Conservation (phyloP, 1,140 invertebrate species). For the Drosophila gunungcola region DNA sequence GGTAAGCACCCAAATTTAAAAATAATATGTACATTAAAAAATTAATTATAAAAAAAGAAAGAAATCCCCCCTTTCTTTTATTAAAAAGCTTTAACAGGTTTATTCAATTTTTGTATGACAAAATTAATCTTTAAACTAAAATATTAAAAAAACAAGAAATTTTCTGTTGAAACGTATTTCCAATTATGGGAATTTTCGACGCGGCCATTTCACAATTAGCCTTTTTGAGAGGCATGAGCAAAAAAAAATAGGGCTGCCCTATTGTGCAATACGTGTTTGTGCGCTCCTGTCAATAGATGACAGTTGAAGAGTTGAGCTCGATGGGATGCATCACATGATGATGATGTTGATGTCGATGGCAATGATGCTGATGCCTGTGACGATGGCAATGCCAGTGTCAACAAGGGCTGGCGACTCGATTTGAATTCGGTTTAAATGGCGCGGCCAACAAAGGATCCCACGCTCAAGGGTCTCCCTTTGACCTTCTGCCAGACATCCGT, state of each 20-base stretch:
- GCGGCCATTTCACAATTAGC: not conserved
- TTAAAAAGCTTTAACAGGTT: too few species aligned
- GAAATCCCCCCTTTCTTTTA: too few species aligned
- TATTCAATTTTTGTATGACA: too few species aligned
- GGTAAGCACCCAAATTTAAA: too few species aligned
- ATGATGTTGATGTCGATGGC: slow-evolving; percentile 30
- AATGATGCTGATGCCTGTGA: not conserved
- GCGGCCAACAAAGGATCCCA: slow-evolving; percentile 25
- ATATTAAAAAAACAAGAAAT: too few species aligned
- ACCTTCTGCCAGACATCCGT: slow-evolving; percentile 7
- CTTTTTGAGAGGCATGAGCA: slow-evolving; percentile 16
- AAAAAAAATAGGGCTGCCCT: not conserved
- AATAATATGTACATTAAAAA: too few species aligned
- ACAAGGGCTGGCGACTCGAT: slow-evolving; percentile 39
- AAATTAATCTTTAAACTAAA: too few species aligned
- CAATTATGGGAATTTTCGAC: not conserved
- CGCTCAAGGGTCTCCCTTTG: slow-evolving; percentile 4
- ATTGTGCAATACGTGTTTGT: slow-evolving; percentile 13
- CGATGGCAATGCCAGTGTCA: slow-evolving; percentile 34
- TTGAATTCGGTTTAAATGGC: slow-evolving; percentile 46
- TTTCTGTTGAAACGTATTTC: too few species aligned
- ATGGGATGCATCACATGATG: slow-evolving; percentile 25
- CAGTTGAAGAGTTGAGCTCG: slow-evolving; percentile 35
- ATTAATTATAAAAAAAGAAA: too few species aligned
- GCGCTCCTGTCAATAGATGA: slow-evolving; percentile 46